Evolutionary conservation across 2,888 invertebrate genomes (phyloP).

Genomic region (Steinernema hermaphroditum): DNA sequence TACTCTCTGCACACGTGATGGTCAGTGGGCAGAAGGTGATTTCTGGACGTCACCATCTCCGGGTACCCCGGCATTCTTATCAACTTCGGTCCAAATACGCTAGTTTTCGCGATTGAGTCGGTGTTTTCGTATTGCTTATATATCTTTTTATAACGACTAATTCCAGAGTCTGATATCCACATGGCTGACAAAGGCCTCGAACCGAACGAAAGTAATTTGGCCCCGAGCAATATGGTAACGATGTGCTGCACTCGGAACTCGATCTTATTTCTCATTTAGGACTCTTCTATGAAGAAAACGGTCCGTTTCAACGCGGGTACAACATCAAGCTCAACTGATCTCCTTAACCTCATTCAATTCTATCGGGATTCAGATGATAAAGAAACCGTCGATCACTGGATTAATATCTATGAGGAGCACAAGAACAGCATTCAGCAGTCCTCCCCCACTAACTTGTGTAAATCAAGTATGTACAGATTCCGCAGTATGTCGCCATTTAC

Average conservation of each 20-base stretch:
- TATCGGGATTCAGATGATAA: conserved; percentile 42
- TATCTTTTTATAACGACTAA: background rate
- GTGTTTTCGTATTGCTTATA: conserved; percentile 3
- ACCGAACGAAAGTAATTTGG: conserved; percentile 13
- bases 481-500: background rate
- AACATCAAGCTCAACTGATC: conserved; percentile 45
- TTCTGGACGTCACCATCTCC: too few species aligned
- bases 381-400: conserved; percentile 42
- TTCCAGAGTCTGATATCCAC: conserved; percentile 13
- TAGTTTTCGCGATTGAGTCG: background rate
- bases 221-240: background rate
- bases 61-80: background rate
- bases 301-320: conserved; percentile 47
- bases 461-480: background rate
- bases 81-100: background rate
- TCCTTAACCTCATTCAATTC: conserved; percentile 43
- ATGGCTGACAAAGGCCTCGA: conserved; percentile 32
- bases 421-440: conserved; percentile 8
- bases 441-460: background rate
- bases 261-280: background rate
- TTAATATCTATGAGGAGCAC: conserved; percentile 45
- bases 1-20: background rate
- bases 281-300: background rate
- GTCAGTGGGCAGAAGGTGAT: background rate
- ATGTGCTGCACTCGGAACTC: background rate